Evolutionary conservation across 2,888 invertebrate species (phyloP), one percentile per base, ranked within the genome.

Genomic region (Hetaerina titia): DNA sequence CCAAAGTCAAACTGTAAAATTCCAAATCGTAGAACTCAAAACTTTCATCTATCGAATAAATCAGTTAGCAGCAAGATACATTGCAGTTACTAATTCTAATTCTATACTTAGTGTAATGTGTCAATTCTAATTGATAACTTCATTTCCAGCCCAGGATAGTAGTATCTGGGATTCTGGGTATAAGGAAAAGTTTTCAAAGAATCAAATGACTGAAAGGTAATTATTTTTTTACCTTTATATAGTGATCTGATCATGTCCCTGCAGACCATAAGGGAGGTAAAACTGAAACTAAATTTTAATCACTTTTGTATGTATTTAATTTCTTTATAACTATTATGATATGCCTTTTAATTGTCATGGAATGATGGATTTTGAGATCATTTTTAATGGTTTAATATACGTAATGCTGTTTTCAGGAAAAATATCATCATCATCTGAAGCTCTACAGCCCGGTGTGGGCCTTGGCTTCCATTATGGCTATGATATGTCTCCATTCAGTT

Each of bases 141-240:
- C 45, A 19, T 25, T 95, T 95, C 8, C 95, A 95, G 95, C 87
- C 94, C n/a, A 94, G 90, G n/a, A 94, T 95, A 95, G 95, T 58
- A 95, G 95, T 64, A 95, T 95, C 64, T 95, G 95, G 95, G 95
- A 95, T 90, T 95, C 95, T 25, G 95, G 95, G 69, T 95, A 95
- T 95, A 95, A 95, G 63, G 95, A 95, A 9, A 95, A 95, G 64
- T 95, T 95, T 95, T 81, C 95, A 7, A 94, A 95, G 56, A 94
- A 89, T 69, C 25, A 58, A 5, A 95, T 64, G 95, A 64, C 64
- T 56, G 64, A 31, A 63, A 92, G 92, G 13, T 92, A 92, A 69
- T 69, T 11, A 81, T 22, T 69, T 17, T 5, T 81, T 8, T 9
- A 25, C 74, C 9, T 25, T 8, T 31, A 25, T 25, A 15, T 69